phyloP scores from a whole-genome alignment of 2,888 invertebrate species.

The Heteromyza rotundicornis region DNA sequence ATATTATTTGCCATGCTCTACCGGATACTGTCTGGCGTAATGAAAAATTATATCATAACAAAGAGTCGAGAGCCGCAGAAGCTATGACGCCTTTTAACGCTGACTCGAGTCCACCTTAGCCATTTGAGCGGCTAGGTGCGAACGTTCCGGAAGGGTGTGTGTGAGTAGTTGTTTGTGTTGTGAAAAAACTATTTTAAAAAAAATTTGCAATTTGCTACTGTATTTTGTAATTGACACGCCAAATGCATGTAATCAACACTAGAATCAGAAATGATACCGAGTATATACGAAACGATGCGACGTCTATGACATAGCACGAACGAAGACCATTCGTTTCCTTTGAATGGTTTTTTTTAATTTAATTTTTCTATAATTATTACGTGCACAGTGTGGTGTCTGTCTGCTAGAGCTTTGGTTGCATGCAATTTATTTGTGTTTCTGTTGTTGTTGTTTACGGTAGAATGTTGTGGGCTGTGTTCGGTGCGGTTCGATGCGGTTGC shows the following conservation, averaged over 20 bases:
- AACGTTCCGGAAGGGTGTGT: too few relatives aligned
- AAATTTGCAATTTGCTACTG: constrained; percentile 10
- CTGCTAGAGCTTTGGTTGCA: neutral
- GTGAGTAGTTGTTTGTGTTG: too few relatives aligned
- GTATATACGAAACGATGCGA: neutral
- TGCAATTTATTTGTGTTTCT: neutral
- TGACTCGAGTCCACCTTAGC: too few relatives aligned
- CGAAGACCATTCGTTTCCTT: too few relatives aligned
- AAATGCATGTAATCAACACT: constrained; percentile 19
- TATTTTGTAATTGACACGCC: constrained; percentile 26
- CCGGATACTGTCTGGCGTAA: neutral
- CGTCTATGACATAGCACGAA: too few relatives aligned
- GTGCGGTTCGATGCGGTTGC: neutral
- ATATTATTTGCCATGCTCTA: neutral
- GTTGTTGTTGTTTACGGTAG: neutral
- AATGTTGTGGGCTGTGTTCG: neutral
- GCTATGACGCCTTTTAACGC: neutral
- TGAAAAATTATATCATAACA: neutral
- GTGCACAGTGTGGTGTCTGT: neutral
- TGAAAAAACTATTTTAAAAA: too few relatives aligned
- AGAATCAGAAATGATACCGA: neutral
- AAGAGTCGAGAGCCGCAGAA: neutral
- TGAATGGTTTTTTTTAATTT: too few relatives aligned
- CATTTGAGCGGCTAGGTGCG: too few relatives aligned
- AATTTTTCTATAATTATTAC: neutral